These are phyloP conservation scores for Morpho achilles DNA, from an alignment of 2,888 invertebrate genomes.

Conservation along the genomic window DNA sequence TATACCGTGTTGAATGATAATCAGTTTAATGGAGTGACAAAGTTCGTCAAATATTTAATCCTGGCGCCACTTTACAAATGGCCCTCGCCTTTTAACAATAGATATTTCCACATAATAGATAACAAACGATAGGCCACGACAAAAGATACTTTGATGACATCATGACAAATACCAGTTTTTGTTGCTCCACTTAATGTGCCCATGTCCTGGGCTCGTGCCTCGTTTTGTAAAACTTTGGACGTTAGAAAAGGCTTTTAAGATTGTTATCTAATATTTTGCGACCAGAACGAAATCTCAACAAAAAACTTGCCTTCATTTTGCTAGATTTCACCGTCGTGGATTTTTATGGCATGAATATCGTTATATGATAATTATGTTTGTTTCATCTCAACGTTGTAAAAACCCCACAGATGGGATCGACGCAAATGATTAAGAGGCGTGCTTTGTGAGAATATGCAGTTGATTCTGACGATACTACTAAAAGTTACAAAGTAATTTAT, in stretches of 20 bases:
- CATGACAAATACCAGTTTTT: constrained; percentile 31
- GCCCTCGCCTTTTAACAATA: constrained; percentile 28
- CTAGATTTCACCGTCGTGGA: too few species aligned
- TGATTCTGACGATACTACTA: constrained; percentile 1
- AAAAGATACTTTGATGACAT: constrained; percentile 27
- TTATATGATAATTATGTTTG: neutral
- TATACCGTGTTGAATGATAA: neutral
- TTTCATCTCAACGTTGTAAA: neutral
- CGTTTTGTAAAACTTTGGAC: constrained; percentile 18
- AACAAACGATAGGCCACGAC: constrained; percentile 33
- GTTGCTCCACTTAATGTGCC: constrained; percentile 21
- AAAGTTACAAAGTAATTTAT: neutral
- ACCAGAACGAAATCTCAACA: constrained; percentile 11
- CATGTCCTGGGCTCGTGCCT: constrained; percentile 31
- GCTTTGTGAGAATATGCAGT: constrained; percentile 5
- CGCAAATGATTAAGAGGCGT: constrained; percentile 6
- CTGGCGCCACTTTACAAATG: constrained; percentile 27
- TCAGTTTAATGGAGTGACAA: constrained; percentile 17
- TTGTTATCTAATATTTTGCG: constrained; percentile 11
- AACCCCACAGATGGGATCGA: constrained; percentile 8
- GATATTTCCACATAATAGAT: constrained; percentile 31
- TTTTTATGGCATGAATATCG: neutral
- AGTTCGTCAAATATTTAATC: constrained; percentile 14
- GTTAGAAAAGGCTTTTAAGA: constrained; percentile 18
- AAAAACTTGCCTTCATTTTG: constrained; percentile 6